These are phyloP conservation scores for Tretioscincus oriximinensis DNA, from an alignment of 2,113 vertebrate genomes.

Conservation along the genomic window DNA sequence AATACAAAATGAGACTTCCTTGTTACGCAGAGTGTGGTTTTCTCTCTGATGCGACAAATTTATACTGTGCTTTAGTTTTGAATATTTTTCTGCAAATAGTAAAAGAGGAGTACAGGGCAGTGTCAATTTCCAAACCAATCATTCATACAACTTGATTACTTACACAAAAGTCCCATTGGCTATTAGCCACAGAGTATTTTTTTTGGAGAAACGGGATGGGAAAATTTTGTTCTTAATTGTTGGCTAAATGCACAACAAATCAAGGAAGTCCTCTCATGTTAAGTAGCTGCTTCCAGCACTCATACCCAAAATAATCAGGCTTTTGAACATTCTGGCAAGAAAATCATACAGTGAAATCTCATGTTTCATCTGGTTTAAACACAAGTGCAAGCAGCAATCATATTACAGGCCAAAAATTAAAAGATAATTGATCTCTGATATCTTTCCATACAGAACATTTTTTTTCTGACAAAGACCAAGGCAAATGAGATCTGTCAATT, in stretches of 20 bases:
- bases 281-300: background rate
- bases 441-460: too few relatives aligned
- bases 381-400: slow-evolving; percentile 44
- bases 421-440: background rate
- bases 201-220: slow-evolving; percentile 35
- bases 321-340: slow-evolving; percentile 27
- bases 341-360: slow-evolving; percentile 29
- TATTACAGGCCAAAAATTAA: slow-evolving; percentile 31
- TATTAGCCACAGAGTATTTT: slow-evolving; percentile 48
- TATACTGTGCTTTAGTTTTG: slow-evolving; percentile 62
- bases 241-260: slow-evolving; percentile 48
- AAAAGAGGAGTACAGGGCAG: slow-evolving; percentile 55
- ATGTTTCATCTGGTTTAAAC: slow-evolving; percentile 43
- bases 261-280: slow-evolving; percentile 33
- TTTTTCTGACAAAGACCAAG: background rate
- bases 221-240: slow-evolving; percentile 44
- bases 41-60: slow-evolving; percentile 65
- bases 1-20: slow-evolving; percentile 52
- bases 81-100: slow-evolving; percentile 55
- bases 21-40: slow-evolving; percentile 61
- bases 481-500: background rate
- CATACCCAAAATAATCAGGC: slow-evolving; percentile 10
- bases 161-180: slow-evolving; percentile 58
- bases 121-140: slow-evolving; percentile 48
- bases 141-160: slow-evolving; percentile 46